Evolutionary conservation across 2,888 invertebrate genomes (phyloP).

Genomic region (Scotopteryx bipunctaria): DNA sequence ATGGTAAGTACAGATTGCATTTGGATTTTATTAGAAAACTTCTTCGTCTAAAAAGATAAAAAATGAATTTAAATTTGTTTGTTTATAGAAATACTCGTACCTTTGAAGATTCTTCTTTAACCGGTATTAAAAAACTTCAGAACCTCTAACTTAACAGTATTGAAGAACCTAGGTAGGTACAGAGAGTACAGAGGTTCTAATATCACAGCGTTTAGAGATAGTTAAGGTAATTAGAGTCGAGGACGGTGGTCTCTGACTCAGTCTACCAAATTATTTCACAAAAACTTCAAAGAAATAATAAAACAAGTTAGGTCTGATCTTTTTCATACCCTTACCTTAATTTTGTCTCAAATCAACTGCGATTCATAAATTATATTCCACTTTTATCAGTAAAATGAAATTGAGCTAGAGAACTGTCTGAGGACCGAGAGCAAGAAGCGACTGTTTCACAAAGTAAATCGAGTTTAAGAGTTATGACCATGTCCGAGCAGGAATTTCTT

Average conservation of each 20-base stretch:
- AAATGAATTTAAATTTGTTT: slow-evolving; percentile 37
- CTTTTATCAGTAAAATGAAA: slow-evolving; percentile 24
- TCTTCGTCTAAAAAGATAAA: slow-evolving; percentile 37
- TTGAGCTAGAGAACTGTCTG: slow-evolving; percentile 24
- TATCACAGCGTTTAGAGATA: no score
- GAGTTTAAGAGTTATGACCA: slow-evolving; percentile 41
- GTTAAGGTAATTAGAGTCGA: no score
- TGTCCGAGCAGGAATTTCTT: slow-evolving; percentile 37
- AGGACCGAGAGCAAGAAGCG: slow-evolving; percentile 26
- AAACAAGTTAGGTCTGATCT: background rate
- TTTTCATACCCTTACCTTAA: background rate
- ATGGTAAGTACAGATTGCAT: slow-evolving; percentile 51
- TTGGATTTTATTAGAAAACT: slow-evolving; percentile 57
- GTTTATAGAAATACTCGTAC: slow-evolving; percentile 31
- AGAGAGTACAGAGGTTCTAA: no score
- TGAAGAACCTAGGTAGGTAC: no score
- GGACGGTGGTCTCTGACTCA: no score
- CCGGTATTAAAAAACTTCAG: slow-evolving; percentile 36
- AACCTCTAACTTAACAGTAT: no score
- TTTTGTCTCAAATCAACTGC: slow-evolving; percentile 8
- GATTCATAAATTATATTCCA: slow-evolving; percentile 4
- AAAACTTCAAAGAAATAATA: background rate
- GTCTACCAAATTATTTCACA: no score
- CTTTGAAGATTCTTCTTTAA: slow-evolving; percentile 27
- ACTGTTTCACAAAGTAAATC: slow-evolving; percentile 37